phyloP scores from a whole-genome alignment of 2,113 vertebrate genomes.

The Lophura nycthemera region DNA sequence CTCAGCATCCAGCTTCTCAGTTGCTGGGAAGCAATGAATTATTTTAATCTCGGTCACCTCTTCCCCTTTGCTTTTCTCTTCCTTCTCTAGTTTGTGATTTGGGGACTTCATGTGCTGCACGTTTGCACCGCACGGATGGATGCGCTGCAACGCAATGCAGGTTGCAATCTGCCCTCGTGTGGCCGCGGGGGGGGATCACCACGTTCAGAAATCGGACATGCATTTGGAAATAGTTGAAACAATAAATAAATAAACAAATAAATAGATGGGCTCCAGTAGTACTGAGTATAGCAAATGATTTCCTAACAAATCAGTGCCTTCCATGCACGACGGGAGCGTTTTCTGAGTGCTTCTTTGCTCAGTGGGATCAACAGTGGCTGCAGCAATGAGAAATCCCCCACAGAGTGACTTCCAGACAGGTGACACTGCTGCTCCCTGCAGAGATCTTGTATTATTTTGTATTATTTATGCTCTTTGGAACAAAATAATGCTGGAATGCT shows the following conservation, averaged over 20 bases:
- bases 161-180: neutral
- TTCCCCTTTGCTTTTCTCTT: neutral
- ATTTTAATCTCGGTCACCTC: neutral
- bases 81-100: neutral
- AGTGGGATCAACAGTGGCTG: neutral
- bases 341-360: conserved; percentile 74
- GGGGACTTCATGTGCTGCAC: neutral
- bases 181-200: neutral
- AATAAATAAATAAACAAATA: no score
- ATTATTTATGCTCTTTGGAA: neutral
- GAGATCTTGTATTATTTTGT: neutral
- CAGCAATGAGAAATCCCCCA: neutral
- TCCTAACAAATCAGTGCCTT: neutral
- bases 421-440: neutral
- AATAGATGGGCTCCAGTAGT: neutral
- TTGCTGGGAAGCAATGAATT: neutral
- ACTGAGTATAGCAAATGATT: neutral
- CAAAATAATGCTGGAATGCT: neutral
- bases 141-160: neutral
- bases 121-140: fast-evolving
- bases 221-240: fast-evolving
- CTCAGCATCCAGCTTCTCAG: neutral
- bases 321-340: neutral
- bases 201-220: fast-evolving
- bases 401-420: neutral